These are phyloP conservation scores for Sander vitreus DNA, from an alignment of 2,113 vertebrate species.

Conservation along the genomic window DNA sequence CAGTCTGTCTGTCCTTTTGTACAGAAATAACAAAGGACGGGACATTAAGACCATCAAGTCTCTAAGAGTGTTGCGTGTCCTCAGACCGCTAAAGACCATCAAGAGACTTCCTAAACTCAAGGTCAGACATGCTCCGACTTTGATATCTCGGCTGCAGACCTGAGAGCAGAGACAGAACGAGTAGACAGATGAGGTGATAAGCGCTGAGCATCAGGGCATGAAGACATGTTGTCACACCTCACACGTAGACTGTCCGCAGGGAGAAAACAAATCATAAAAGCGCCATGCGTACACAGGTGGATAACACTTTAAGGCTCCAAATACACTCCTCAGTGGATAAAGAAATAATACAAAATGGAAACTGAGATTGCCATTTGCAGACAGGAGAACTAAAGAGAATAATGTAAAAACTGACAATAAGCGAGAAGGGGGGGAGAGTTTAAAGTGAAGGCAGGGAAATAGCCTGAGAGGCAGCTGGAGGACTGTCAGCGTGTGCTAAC, in stretches of 20 bases:
- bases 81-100: conserved; percentile 97
- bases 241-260: neutral
- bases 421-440: neutral
- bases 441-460: conserved; percentile 3
- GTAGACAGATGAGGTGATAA: conserved; percentile 14
- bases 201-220: conserved; percentile 10
- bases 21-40: conserved; percentile 95
- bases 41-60: conserved; percentile 99
- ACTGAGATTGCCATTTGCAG: neutral
- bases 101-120: conserved; percentile 99
- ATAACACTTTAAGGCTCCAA: neutral
- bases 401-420: neutral
- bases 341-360: neutral
- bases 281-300: neutral
- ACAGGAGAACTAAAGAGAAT: neutral
- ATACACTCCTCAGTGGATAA: neutral
- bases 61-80: conserved; percentile 93
- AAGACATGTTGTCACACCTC: conserved; percentile 19
- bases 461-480: neutral
- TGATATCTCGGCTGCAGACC: neutral
- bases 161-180: conserved; percentile 8
- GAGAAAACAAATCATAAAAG: neutral
- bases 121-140: conserved; percentile 77
- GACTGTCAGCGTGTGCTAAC: neutral
- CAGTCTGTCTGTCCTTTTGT: conserved; percentile 34